These are phyloP conservation scores for Oryzias javanicus DNA, from an alignment of 2,113 vertebrate species.

Conservation along the genomic window DNA sequence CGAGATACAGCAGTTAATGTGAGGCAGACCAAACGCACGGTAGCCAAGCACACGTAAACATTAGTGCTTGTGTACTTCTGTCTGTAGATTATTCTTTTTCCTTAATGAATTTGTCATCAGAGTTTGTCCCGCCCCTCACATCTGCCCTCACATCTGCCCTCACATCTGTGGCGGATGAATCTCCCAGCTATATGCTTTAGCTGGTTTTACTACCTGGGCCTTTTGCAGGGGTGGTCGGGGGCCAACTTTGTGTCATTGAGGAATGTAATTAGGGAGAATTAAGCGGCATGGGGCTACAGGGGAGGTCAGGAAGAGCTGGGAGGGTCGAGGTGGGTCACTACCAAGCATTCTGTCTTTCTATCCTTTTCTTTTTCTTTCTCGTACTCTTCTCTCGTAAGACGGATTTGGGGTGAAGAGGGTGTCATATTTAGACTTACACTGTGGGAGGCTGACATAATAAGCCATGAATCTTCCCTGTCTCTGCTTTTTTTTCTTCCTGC, in stretches of 20 bases:
- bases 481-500: conserved; percentile 9
- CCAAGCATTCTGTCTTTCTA: conserved; percentile 78
- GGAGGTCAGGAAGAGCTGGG: conserved; percentile 85
- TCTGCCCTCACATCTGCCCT: conserved; percentile 20
- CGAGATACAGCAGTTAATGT: conserved; percentile 34
- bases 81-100: conserved; percentile 41
- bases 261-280: conserved; percentile 95
- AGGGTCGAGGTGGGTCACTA: conserved; percentile 84
- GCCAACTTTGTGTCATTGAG: conserved; percentile 91
- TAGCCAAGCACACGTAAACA: conserved; percentile 34
- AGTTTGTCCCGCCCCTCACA: conserved; percentile 21
- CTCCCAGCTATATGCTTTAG: conserved; percentile 35
- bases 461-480: conserved; percentile 25
- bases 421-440: conserved; percentile 63
- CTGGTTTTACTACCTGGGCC: conserved; percentile 76
- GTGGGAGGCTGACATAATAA: conserved; percentile 56
- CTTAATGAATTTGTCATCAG: conserved; percentile 77
- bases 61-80: conserved; percentile 18
- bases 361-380: conserved; percentile 31
- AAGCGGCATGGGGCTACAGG: conserved; percentile 82
- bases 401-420: conserved; percentile 58
- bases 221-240: conserved; percentile 69
- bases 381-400: conserved; percentile 48
- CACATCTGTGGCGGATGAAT: conserved; percentile 55
- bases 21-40: conserved; percentile 40